Percentiles rank a stretch among this genome's conserved stretches.
Conservation (phyloP, 1,140 invertebrate genomes). For the Potamilus streckersoni region DNA sequence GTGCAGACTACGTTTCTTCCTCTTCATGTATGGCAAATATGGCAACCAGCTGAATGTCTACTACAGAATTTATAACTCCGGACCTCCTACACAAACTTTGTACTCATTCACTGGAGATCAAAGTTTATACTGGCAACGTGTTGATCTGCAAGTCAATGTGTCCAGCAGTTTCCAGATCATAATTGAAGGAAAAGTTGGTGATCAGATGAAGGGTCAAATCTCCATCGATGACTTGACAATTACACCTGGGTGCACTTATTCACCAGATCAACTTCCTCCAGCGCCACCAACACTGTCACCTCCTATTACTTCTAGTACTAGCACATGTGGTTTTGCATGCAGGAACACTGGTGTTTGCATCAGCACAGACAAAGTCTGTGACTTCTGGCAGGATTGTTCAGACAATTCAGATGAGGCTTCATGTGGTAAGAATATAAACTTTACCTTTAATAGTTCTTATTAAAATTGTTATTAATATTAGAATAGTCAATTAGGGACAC, state of each 20-base stretch:
- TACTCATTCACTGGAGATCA: conserved; percentile 40
- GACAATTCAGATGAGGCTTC: conserved; percentile 53
- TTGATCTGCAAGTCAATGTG: conserved; percentile 29
- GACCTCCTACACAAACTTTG: conserved; percentile 43
- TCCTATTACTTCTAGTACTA: conserved; percentile 4
- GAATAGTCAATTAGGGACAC: too few relatives aligned
- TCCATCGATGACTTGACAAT: conserved; percentile 67
- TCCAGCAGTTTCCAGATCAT: conserved; percentile 51
- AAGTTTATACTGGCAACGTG: conserved; percentile 51
- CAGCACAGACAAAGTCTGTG: conserved; percentile 69
- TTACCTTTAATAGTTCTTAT: too few relatives aligned
- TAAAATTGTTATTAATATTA: too few relatives aligned
- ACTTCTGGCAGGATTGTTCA: conserved; percentile 75
- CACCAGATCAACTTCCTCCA: conserved; percentile 24
- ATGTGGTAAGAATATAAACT: conserved; percentile 48
- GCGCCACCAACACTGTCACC: conserved; percentile 30
- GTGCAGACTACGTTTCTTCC: conserved; percentile 51
- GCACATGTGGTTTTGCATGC: conserved; percentile 44
- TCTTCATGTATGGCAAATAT: conserved; percentile 63
- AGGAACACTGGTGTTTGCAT: conserved; percentile 42
- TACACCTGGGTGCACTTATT: conserved; percentile 44
- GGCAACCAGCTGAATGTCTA: conserved; percentile 53
- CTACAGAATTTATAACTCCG: conserved; percentile 47
- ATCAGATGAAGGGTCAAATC: conserved; percentile 49
- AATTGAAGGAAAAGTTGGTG: conserved; percentile 51